Evolutionary conservation across 2,797 vertebrate species (phyloP), one percentile per base, ranked within the genome.

Genomic region (Phalanger gymnotis): DNA sequence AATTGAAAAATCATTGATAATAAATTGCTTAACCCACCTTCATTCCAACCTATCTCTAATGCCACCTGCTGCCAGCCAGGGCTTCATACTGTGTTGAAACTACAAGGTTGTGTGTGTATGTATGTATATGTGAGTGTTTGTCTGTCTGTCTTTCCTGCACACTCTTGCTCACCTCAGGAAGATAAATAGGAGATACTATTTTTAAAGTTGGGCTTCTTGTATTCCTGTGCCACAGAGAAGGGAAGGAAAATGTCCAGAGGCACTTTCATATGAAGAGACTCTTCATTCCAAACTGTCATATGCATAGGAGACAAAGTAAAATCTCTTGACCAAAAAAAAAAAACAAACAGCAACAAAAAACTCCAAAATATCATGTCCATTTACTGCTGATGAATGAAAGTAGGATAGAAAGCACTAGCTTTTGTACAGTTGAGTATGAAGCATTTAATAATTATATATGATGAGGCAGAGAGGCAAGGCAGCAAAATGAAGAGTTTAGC

Each of bases 1-100:
- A 93, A 95, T 90, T 92, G 97, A 93, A 97, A 98, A 97, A 95
- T 96, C 90, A 94, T 96, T 97, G 94, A 91, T 92, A 93, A 94
- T 93, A 92, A 95, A 97, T 97, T 96, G 95, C 96, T 96, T 95
- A 95, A 14, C 19, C 94, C 95, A 91, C 97, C 90, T 51, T 93
- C 22, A 0, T 92, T 92, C 61, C 91, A 53, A 90, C 89, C 93
- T 92, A 57, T 93, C 81, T 93, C 93, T 89, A 81, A 81, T 81
- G 57, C 93, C 97, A 98, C 96, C 96, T 96, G 95, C 96, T 53
- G 91, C 95, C 94, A 96, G 61, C 93, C n/a, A 54, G 53, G 91
- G 81, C 91, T 96, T 96, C 91, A 22, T n/a, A 90, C 1, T 13
- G 89, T 52, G 27, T 58, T 40, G 31, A 52, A 92, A 90, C 93